Conservation (phyloP, 2,888 invertebrate species). For the Eupithecia abbreviata region DNA sequence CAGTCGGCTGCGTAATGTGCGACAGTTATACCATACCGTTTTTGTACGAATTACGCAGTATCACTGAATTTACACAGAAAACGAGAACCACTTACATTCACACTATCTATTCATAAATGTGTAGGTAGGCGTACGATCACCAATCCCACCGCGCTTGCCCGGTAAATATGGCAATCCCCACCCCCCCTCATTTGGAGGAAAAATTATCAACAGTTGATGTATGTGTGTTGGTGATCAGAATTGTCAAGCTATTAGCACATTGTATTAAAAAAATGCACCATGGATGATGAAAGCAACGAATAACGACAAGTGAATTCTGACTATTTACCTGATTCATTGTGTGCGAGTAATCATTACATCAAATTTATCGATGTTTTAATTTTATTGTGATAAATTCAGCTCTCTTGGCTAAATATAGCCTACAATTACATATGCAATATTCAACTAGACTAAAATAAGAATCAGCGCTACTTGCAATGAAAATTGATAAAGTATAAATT, state of each 20-base stretch:
- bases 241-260: background rate
- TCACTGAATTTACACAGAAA: conserved; percentile 20
- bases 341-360: too few relatives aligned
- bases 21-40: conserved; percentile 51
- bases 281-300: too few relatives aligned
- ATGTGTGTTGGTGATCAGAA: background rate
- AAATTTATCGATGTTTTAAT: too few relatives aligned
- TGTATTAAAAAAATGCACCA: too few relatives aligned
- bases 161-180: background rate
- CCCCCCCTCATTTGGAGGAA: background rate
- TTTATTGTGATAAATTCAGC: too few relatives aligned
- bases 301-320: too few relatives aligned
- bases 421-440: too few relatives aligned
- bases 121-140: background rate
- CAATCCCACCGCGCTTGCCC: background rate
- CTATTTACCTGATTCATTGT: too few relatives aligned
- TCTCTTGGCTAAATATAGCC: too few relatives aligned
- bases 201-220: background rate
- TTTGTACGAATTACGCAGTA: conserved; percentile 39
- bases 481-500: too few relatives aligned
- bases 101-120: background rate
- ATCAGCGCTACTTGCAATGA: background rate
- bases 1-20: conserved; percentile 63
- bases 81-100: background rate
- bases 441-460: background rate